Percentiles rank a stretch among this genome's conserved stretches.
Evolutionary conservation across 2,113 vertebrate species (phyloP).

Genomic region (Donacobius atricapilla): DNA sequence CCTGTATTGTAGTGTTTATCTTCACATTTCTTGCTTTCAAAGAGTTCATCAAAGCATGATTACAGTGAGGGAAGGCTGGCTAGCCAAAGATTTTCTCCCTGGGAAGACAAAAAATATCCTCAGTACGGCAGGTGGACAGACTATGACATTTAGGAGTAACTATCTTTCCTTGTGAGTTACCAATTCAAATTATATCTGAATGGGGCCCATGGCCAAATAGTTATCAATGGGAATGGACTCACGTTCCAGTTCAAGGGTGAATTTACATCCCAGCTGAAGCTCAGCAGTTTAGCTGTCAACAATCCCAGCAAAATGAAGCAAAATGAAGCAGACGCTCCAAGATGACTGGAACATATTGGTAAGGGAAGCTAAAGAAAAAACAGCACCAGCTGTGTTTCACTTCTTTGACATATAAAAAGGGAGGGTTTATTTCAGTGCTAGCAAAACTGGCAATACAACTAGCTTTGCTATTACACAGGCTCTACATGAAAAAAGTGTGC

Average conservation of each 20-base stretch:
- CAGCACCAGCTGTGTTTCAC: neutral
- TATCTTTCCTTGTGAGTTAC: neutral
- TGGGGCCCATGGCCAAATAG: neutral
- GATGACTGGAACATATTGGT: neutral
- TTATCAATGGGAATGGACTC: neutral
- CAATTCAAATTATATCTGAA: neutral
- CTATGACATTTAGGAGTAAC: neutral
- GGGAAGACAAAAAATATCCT: neutral
- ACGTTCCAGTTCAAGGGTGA: neutral
- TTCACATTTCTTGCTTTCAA: neutral
- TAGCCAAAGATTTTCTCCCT: neutral
- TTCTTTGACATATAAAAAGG: neutral
- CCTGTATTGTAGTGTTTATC: neutral
- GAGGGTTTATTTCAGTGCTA: neutral
- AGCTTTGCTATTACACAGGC: neutral
- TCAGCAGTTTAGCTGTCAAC: neutral
- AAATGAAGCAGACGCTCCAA: neutral
- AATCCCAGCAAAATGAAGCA: neutral
- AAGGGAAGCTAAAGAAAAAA: neutral
- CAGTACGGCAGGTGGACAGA: neutral
- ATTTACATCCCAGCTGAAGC: neutral
- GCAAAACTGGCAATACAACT: neutral
- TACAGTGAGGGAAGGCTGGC: neutral
- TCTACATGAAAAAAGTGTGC: neutral
- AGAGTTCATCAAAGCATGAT: neutral